Evolutionary conservation across 1,140 invertebrate genomes (phyloP).

Genomic region (Drosophila baimaii): DNA sequence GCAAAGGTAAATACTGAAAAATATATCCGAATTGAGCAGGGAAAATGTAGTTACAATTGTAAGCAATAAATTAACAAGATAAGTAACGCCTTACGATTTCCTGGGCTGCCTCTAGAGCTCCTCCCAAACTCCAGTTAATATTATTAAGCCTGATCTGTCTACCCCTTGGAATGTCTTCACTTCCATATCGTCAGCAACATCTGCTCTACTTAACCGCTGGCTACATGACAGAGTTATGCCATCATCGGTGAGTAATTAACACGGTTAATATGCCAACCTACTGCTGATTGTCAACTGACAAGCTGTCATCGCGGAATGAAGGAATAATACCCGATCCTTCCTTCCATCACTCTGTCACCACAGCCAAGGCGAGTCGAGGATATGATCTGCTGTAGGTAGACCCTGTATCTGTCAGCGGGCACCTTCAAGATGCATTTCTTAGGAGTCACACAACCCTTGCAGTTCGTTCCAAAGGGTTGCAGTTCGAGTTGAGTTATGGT

Average conservation of each 20-base stretch:
- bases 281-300: slow-evolving; percentile 48
- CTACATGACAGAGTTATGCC: slow-evolving; percentile 43
- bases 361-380: background rate
- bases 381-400: slow-evolving; percentile 43
- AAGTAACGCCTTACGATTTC: too few relatives aligned
- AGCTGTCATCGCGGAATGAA: slow-evolving; percentile 33
- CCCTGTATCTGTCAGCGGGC: slow-evolving; percentile 51
- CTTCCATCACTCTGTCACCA: slow-evolving; percentile 25
- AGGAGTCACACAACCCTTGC: slow-evolving; percentile 23
- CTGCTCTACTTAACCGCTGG: slow-evolving; percentile 32
- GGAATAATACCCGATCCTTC: slow-evolving; percentile 27
- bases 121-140: too few relatives aligned
- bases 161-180: background rate
- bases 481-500: slow-evolving; percentile 57
- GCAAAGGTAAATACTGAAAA: background rate
- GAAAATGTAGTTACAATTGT: background rate
- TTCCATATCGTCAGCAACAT: slow-evolving; percentile 16
- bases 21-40: background rate
- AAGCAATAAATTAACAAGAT: too few relatives aligned
- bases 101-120: too few relatives aligned
- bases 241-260: slow-evolving; percentile 52
- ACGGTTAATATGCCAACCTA: slow-evolving; percentile 44
- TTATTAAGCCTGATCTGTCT: background rate
- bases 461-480: slow-evolving; percentile 18
- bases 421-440: slow-evolving; percentile 37